These are phyloP conservation scores for Xylocampa areola DNA, from an alignment of 2,888 invertebrate species.

Conservation along the genomic window DNA sequence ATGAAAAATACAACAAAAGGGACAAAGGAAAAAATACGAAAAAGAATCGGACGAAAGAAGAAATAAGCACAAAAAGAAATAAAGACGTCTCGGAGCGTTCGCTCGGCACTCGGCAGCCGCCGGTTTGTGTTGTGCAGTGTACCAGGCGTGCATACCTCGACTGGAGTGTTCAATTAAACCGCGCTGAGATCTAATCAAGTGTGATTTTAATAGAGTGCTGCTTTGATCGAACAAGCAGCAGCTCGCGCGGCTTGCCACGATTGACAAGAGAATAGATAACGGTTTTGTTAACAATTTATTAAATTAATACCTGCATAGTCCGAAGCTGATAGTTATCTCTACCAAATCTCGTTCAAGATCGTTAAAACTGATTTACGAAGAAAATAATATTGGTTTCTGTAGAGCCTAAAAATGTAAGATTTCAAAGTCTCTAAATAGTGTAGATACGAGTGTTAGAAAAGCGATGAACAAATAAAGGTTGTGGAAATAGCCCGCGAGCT, in stretches of 20 bases:
- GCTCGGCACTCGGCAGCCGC: constrained; percentile 62
- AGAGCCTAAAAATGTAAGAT: constrained; percentile 49
- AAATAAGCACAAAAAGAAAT: constrained; percentile 70
- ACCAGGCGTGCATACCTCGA: constrained; percentile 80
- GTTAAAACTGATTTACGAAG: constrained; percentile 64
- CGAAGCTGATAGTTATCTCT: constrained; percentile 67
- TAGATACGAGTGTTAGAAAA: constrained; percentile 39
- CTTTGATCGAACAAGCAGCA: constrained; percentile 66
- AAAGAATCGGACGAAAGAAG: constrained; percentile 75
- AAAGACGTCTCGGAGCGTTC: constrained; percentile 59
- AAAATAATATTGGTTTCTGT: constrained; percentile 53
- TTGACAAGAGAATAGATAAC: constrained; percentile 70
- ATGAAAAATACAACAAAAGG: constrained; percentile 83
- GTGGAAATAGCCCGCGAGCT: constrained; percentile 67
- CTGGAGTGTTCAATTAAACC: constrained; percentile 82
- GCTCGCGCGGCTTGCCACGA: constrained; percentile 54
- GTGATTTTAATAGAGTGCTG: constrained; percentile 84
- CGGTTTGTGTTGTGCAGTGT: constrained; percentile 63
- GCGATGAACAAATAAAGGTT: constrained; percentile 49
- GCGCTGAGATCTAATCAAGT: constrained; percentile 83
- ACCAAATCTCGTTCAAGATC: constrained; percentile 68
- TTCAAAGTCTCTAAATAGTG: constrained; percentile 46
- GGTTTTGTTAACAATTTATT: constrained; percentile 68
- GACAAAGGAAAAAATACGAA: constrained; percentile 79
- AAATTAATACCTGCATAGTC: constrained; percentile 65